Evolutionary conservation across 2,797 vertebrate species (phyloP), one percentile per base, ranked within the genome.

Genomic region (Perodicticus potto): DNA sequence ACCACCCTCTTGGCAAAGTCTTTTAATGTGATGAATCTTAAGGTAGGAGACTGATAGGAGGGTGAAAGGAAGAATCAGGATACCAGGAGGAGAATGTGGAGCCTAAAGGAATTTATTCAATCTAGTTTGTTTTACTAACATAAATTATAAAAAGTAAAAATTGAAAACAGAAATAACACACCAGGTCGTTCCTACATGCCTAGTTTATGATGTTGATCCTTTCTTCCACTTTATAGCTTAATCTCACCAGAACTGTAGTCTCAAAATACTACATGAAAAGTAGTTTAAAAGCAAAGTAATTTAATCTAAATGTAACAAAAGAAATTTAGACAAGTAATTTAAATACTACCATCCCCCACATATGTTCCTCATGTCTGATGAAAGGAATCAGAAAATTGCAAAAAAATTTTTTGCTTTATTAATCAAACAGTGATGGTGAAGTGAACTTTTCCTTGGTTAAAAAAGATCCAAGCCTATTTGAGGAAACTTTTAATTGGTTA

Each of bases 401-500:
- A 88, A 73, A 74, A 70, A 25, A 49, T 37, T 37, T 17, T 37
- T 65, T 32, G 40, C 86, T 49, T 89, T 40, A 85, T 77, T 78
- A 74, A 82, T 23, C 55, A 32, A 91, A 83, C 40, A 90, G 55
- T 92, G 8, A 22, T 29, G 29, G 23, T 49, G 4, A 85, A 34
- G 27, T 83, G 84, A 86, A 91, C 72, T 74, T 53, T 91, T 32
- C 87, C 85, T 67, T 74, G 34, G 45, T 83, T 78, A 37, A 88
- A 81, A 9, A 88, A 76, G 82, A 92, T 43, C 55, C 27, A 65
- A 67, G 34, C 37, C 34, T 59, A 10, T 49, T 53, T 86, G 59
- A 40, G 65, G 22, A 32, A 94, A 85, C n/a, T 20, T 55, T 92
- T 32, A 89, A 89, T 72, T 92, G 53, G 63, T 93, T 93, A 61